These are phyloP conservation scores for Strix aluco DNA, from an alignment of 2,113 vertebrate species.

Conservation along the genomic window DNA sequence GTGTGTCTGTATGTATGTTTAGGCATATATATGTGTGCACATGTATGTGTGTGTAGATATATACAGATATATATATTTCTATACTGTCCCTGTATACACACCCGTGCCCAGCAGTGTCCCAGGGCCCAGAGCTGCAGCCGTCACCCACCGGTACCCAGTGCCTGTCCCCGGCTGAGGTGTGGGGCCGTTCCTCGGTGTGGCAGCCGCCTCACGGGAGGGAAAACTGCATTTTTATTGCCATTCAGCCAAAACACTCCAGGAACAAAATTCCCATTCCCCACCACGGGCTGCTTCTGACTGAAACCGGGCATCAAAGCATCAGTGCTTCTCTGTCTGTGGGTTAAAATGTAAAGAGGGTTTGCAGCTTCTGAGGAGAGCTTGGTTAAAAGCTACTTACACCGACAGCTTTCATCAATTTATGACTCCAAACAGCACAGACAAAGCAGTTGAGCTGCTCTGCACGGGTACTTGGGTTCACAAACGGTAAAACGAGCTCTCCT, in stretches of 20 bases:
- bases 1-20: neutral
- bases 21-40: neutral
- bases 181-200: neutral
- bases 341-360: neutral
- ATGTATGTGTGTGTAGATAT: neutral
- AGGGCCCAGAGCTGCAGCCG: neutral
- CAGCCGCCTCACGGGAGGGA: rapidly evolving
- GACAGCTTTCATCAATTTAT: neutral
- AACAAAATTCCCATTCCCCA: too few species aligned
- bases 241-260: neutral
- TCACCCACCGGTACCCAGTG: rapidly evolving
- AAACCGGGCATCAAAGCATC: neutral
- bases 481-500: neutral
- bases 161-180: rapidly evolving
- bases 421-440: neutral
- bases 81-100: neutral
- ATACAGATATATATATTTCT: rapidly evolving
- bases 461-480: rapidly evolving
- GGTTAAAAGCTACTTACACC: neutral
- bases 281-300: neutral
- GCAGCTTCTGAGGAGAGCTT: neutral
- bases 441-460: neutral
- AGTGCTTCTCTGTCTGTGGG: rapidly evolving
- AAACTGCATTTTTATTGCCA: neutral
- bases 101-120: neutral